phyloP scores from a whole-genome alignment of 2,113 vertebrate species.

The Peromyscus polionotus region DNA sequence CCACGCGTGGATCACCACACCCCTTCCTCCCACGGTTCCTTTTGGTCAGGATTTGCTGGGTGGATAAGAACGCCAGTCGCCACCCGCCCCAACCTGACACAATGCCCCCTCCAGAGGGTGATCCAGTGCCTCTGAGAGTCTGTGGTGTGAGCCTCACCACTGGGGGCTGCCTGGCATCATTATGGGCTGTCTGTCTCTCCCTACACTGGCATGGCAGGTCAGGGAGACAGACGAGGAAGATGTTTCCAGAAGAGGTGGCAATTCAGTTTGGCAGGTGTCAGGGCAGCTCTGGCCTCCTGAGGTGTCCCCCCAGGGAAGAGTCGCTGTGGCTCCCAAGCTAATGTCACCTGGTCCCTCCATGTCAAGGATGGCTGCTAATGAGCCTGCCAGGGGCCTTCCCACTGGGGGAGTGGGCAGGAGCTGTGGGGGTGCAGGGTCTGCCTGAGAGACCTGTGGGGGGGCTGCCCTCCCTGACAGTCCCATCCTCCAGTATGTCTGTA shows the following conservation, averaged over 20 bases:
- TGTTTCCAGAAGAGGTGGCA: neutral
- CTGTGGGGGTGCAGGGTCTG: neutral
- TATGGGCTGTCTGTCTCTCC: neutral
- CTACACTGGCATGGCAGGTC: neutral
- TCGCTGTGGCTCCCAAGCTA: neutral
- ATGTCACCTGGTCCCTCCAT: constrained; percentile 10
- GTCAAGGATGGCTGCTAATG: constrained; percentile 67
- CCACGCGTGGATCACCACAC: neutral
- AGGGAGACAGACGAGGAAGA: neutral
- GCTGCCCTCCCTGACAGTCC: accelerated
- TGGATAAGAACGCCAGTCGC: neutral
- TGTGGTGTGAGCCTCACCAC: accelerated
- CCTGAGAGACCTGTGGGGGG: no score
- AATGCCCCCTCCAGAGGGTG: neutral
- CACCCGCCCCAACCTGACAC: no score
- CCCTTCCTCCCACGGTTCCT: neutral
- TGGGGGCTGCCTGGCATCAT: neutral
- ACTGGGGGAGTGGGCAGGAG: neutral
- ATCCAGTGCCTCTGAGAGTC: neutral
- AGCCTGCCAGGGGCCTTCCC: constrained; percentile 68
- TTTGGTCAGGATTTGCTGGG: neutral
- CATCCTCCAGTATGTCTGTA: accelerated
- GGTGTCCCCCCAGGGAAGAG: neutral
- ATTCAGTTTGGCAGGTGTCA: constrained; percentile 24
- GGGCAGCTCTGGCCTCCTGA: neutral